Evolutionary conservation across 2,113 vertebrate genomes (phyloP).

Genomic region (Brachypodius melanocephalos): DNA sequence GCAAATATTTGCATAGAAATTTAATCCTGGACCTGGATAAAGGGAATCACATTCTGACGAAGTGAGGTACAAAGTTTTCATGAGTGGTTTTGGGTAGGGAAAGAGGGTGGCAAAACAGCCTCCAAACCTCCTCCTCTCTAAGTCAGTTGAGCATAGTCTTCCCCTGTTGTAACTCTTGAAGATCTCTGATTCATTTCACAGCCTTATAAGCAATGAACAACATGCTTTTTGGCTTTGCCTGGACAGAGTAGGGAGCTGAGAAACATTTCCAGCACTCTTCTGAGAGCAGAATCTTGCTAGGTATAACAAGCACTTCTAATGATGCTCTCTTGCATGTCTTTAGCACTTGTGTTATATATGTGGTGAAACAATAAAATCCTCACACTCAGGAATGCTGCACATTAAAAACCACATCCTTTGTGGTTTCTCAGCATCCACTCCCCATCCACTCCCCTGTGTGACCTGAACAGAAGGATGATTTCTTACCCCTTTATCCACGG

Average conservation of each 20-base stretch:
- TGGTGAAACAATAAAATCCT: not conserved
- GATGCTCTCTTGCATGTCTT: not conserved
- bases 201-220: not conserved
- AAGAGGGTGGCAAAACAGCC: not conserved
- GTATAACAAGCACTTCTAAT: not conserved
- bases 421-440: not conserved
- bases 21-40: not conserved
- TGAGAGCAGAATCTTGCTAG: not conserved
- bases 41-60: not conserved
- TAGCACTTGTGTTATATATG: not conserved
- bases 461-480: not conserved
- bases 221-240: not conserved
- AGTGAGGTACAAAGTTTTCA: not conserved
- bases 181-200: not conserved
- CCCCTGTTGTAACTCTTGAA: not conserved
- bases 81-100: not conserved
- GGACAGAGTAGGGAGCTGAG: not conserved
- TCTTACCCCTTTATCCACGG: conserved; percentile 93
- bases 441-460: not conserved
- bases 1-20: conserved; percentile 42
- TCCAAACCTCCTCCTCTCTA: not conserved
- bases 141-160: not conserved
- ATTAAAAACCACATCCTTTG: not conserved
- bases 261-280: not conserved
- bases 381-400: not conserved